phyloP scores from a whole-genome alignment of 2,888 invertebrate species.

The Dinocampus coccinellae region DNA sequence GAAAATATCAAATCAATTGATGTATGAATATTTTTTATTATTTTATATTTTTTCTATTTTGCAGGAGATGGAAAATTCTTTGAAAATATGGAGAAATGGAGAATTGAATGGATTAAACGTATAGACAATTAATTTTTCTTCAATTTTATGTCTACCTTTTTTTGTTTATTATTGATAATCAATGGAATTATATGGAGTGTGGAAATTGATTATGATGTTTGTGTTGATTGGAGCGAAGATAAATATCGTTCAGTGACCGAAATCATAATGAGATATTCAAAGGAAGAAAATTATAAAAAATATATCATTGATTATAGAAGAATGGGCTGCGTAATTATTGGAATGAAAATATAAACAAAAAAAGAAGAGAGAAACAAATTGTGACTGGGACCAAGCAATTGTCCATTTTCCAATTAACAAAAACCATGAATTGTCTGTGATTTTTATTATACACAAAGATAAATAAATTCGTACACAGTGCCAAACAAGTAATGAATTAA shows the following conservation, averaged over 20 bases:
- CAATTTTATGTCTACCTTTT: too few relatives aligned
- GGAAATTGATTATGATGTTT: too few relatives aligned
- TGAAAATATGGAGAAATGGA: too few relatives aligned
- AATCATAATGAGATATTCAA: neutral
- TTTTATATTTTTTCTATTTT: too few relatives aligned
- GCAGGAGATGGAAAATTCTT: too few relatives aligned
- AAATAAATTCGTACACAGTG: neutral
- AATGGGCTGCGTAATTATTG: neutral
- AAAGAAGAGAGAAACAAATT: neutral
- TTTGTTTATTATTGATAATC: neutral
- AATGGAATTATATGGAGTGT: neutral
- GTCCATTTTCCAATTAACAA: neutral
- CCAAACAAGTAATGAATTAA: neutral
- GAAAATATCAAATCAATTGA: too few relatives aligned
- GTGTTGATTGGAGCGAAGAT: neutral
- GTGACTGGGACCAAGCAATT: neutral
- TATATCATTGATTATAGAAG: slow-evolving; percentile 6
- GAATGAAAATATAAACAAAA: neutral
- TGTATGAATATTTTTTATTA: too few relatives aligned
- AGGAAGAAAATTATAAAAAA: neutral
- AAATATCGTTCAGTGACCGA: neutral
- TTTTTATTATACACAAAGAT: slow-evolving; percentile 3
- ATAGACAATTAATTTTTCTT: too few relatives aligned
- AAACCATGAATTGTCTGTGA: slow-evolving; percentile 21
- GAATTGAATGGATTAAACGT: too few relatives aligned